Percentiles rank a stretch among this genome's conserved stretches.
These are phyloP conservation scores for Cassiopea andromeda DNA, from an alignment of 30 jellyfish, hydroid and myxozoan genomes.

Conservation along the genomic window DNA sequence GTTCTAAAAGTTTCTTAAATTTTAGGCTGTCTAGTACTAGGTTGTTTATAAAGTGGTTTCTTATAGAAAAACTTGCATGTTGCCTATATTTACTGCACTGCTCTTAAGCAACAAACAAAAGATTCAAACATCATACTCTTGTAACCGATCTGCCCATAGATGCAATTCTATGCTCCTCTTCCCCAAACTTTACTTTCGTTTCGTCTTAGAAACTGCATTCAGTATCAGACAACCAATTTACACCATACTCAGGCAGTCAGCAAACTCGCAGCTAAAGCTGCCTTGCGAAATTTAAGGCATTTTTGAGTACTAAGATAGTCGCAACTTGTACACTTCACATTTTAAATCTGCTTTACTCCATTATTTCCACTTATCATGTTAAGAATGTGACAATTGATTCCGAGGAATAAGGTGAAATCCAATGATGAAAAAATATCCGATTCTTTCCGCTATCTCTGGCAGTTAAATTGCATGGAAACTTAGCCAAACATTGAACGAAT, in stretches of 20 bases:
- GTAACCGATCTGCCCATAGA: constrained; percentile 8
- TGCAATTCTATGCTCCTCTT: not conserved
- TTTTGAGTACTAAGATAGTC: not conserved
- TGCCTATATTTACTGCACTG: too few species aligned
- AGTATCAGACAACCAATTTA: not conserved
- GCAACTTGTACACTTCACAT: not conserved
- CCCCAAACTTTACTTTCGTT: not conserved
- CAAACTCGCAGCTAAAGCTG: not conserved
- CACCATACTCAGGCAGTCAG: not conserved
- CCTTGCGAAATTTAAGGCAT: not conserved
- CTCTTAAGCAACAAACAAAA: too few species aligned
- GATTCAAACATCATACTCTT: not conserved
- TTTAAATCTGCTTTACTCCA: not conserved
- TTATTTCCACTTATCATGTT: not conserved
- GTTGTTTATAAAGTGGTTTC: too few species aligned
- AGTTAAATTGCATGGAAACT: not conserved
- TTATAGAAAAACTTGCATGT: too few species aligned
- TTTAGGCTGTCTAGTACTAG: too few species aligned
- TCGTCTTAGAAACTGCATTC: not conserved
- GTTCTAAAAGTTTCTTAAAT: too few species aligned
- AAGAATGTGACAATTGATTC: not conserved
- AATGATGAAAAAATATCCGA: not conserved
- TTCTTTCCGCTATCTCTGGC: not conserved
- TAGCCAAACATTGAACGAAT: not conserved
- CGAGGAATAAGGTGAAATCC: not conserved